phyloP scores from a whole-genome alignment of 2,888 invertebrate genomes.

The Phasia obesa region DNA sequence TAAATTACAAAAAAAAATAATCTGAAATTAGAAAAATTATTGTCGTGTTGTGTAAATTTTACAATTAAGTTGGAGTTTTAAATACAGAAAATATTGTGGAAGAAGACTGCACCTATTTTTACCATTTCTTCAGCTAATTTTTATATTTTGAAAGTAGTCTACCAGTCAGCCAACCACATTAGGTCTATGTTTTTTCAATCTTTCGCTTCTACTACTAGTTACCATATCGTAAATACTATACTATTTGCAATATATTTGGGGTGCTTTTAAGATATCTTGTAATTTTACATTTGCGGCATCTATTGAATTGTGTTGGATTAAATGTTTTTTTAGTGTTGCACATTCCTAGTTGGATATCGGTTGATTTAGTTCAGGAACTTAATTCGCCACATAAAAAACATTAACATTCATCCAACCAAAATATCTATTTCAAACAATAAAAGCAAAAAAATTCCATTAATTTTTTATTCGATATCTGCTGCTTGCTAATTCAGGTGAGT shows the following conservation, averaged over 20 bases:
- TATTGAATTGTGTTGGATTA: slow-evolving; percentile 36
- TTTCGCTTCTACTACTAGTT: slow-evolving; percentile 6
- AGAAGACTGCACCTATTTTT: slow-evolving; percentile 47
- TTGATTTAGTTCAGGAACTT: slow-evolving; percentile 45
- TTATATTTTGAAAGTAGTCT: slow-evolving; percentile 12
- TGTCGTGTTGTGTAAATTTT: neutral
- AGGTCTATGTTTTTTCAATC: slow-evolving; percentile 26
- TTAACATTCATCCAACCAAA: slow-evolving; percentile 3
- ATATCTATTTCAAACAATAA: slow-evolving; percentile 1
- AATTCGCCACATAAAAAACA: slow-evolving; percentile 8
- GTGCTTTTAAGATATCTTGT: slow-evolving; percentile 19
- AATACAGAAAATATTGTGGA: slow-evolving; percentile 13
- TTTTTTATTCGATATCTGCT: slow-evolving; percentile 49
- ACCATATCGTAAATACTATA: slow-evolving; percentile 26
- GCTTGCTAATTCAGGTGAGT: slow-evolving; percentile 64
- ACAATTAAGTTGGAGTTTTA: slow-evolving; percentile 7
- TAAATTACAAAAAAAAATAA: slow-evolving; percentile 45
- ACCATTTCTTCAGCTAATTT: slow-evolving; percentile 19
- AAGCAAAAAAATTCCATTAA: slow-evolving; percentile 31
- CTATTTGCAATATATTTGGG: slow-evolving; percentile 8
- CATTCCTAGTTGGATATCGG: slow-evolving; percentile 52
- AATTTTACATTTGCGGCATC: slow-evolving; percentile 39
- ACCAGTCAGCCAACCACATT: slow-evolving; percentile 1
- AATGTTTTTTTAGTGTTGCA: slow-evolving; percentile 38
- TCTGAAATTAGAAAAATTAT: neutral